These are phyloP conservation scores for Listronotus bonariensis DNA, from an alignment of 1,140 invertebrate species.

Conservation along the genomic window DNA sequence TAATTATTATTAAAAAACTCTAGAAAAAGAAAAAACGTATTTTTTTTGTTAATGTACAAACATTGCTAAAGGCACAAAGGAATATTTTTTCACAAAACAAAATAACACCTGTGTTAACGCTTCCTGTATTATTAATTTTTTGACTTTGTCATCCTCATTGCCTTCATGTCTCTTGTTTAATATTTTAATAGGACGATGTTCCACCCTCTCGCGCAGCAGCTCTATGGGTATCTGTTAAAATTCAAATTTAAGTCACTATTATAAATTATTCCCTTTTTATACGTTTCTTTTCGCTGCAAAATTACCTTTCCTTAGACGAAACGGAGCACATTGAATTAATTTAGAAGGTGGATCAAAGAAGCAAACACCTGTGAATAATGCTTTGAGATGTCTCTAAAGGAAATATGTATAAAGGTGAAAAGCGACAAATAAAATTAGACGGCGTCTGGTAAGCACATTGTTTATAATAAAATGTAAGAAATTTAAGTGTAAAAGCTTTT, in stretches of 20 bases:
- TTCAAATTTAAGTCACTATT: conserved; percentile 37
- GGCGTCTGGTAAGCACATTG: neutral
- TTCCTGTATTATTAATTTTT: conserved; percentile 17
- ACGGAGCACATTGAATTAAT: conserved; percentile 35
- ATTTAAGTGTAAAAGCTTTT: too few species aligned
- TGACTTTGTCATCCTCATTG: conserved; percentile 25
- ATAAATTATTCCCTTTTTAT: conserved; percentile 38
- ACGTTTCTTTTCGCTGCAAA: conserved; percentile 24
- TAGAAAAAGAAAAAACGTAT: too few species aligned
- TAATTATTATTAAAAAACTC: too few species aligned
- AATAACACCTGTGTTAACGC: neutral
- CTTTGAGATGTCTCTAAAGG: conserved; percentile 25
- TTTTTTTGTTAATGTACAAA: too few species aligned
- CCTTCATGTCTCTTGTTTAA: conserved; percentile 27
- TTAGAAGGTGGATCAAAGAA: conserved; percentile 32
- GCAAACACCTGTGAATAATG: conserved; percentile 36
- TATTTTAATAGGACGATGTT: conserved; percentile 25
- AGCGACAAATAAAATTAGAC: conserved; percentile 24
- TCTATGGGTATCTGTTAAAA: conserved; percentile 33
- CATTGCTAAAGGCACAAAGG: too few species aligned
- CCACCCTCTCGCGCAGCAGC: conserved; percentile 14
- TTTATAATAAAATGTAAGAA: conserved; percentile 4
- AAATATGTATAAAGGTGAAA: conserved; percentile 21
- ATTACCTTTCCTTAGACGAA: conserved; percentile 30
- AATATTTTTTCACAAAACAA: neutral